phyloP scores from a whole-genome alignment of 2,113 vertebrate species.

The Empidonax traillii region DNA sequence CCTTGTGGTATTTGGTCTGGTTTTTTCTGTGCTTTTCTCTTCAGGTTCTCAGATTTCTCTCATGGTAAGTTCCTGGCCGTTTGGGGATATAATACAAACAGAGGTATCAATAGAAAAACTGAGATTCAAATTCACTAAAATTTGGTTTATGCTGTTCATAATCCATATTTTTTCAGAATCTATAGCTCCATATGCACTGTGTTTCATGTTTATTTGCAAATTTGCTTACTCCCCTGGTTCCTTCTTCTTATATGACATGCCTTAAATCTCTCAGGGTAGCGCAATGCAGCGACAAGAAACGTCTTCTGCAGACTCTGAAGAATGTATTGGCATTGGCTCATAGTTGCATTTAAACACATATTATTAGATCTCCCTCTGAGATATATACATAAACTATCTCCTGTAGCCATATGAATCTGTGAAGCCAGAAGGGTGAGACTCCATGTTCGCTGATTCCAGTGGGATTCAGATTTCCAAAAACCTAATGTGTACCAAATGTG shows the following conservation, averaged over 20 bases:
- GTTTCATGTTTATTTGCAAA: not conserved
- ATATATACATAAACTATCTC: not conserved
- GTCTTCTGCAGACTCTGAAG: not conserved
- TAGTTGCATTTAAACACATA: not conserved
- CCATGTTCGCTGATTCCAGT: not conserved
- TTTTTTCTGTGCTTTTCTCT: not conserved
- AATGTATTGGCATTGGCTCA: not conserved
- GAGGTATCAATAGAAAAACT: not conserved
- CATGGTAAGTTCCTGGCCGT: not conserved
- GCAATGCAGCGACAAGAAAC: not conserved
- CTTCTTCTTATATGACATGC: not conserved
- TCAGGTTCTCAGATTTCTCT: not conserved
- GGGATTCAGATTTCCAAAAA: not conserved
- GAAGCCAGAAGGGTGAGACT: not conserved
- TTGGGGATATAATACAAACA: not conserved
- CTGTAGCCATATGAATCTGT: not conserved
- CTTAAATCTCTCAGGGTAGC: not conserved
- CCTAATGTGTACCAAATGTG: not conserved
- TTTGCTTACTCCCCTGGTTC: not conserved
- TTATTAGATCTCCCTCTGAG: not conserved
- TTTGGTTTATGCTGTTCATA: not conserved
- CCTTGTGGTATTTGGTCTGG: not conserved
- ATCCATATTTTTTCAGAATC: not conserved
- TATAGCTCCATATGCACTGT: not conserved
- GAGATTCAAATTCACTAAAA: not conserved